A percentile compares a stretch with the other conserved stretches of the same genome.
Conservation (phyloP, 2,797 vertebrate species). For the Peromyscus eremicus region DNA sequence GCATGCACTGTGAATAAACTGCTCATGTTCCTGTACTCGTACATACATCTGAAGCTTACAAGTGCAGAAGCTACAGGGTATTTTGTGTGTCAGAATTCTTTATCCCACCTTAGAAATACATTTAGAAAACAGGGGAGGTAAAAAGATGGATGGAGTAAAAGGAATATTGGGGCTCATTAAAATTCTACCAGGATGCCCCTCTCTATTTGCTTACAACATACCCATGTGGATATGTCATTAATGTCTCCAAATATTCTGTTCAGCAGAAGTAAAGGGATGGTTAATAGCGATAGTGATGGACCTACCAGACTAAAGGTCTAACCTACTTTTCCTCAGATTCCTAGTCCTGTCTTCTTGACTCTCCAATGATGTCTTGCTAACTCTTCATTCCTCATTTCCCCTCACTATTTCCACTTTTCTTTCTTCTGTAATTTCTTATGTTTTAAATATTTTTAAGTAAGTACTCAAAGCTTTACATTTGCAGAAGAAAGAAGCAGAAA, state of each 20-base stretch:
- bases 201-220: slow-evolving; percentile 12
- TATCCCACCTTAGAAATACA: background rate
- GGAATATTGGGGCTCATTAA: background rate
- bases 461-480: background rate
- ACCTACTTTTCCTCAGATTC: background rate
- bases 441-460: background rate
- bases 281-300: background rate
- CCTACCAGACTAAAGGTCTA: background rate
- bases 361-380: background rate
- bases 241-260: background rate
- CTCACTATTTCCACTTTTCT: background rate
- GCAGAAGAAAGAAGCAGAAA: background rate
- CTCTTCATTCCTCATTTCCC: background rate
- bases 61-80: background rate
- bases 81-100: background rate
- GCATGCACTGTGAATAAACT: background rate
- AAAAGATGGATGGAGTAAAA: background rate
- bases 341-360: background rate
- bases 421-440: background rate
- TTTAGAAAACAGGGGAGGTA: background rate
- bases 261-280: background rate
- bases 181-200: background rate
- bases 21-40: background rate
- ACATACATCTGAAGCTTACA: background rate
- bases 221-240: background rate